Evolutionary conservation across 2,113 vertebrate species (phyloP).

Genomic region (Clinocottus analis): DNA sequence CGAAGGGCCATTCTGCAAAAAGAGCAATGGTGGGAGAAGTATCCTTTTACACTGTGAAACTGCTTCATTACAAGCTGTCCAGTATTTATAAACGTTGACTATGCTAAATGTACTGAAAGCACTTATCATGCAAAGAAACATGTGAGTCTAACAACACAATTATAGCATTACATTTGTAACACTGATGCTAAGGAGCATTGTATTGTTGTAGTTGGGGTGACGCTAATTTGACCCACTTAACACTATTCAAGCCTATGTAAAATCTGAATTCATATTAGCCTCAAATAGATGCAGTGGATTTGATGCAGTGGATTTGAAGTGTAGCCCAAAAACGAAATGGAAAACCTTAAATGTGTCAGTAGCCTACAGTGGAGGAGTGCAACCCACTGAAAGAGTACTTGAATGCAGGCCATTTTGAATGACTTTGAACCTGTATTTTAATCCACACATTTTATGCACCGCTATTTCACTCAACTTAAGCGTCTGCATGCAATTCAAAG

Average conservation of each 20-base stretch:
- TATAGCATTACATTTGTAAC: neutral
- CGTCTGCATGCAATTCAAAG: conserved; percentile 13
- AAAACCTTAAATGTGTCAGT: neutral
- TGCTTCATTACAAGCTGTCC: neutral
- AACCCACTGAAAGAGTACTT: neutral
- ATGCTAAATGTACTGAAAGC: neutral
- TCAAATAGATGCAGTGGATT: neutral
- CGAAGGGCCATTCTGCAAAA: neutral
- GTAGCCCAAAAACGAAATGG: neutral
- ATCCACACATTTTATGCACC: neutral
- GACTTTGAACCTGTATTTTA: neutral
- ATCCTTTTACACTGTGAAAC: neutral
- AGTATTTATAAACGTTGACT: neutral
- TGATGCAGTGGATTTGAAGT: neutral
- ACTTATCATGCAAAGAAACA: neutral
- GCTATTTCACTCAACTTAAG: neutral
- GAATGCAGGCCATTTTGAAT: neutral
- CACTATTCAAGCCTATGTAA: neutral
- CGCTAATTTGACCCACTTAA: neutral
- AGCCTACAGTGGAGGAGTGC: neutral
- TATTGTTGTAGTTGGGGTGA: no score
- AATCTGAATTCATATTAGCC: neutral
- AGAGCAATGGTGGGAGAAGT: neutral
- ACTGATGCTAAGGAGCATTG: neutral
- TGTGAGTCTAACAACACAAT: neutral